Base-by-base conservation (phyloP, 2,888 invertebrate species). In the Nomada fabriciana region DNA sequence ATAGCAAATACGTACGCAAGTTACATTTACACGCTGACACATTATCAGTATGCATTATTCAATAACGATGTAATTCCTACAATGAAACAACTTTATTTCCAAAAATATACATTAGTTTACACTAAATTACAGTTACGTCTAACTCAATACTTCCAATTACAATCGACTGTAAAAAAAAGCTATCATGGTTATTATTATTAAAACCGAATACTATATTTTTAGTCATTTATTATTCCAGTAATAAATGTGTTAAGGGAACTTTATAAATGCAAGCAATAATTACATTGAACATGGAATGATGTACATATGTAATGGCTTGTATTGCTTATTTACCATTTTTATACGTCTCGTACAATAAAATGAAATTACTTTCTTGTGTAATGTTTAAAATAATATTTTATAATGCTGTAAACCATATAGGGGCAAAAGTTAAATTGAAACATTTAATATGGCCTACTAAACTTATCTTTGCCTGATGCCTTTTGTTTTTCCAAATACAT, bases 401-500 rank as follows among this genome's bases (percentile, higher is more conserved):
- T 25, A 25, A 53, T 47, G n/a, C 29, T 55, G 42, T 43, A 23
- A 18, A 69, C 61, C 29, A n/a, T 23, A 53, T 63, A 18, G 25
- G 25, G 13, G 20, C 23, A 18, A 7, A 60, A 20, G 13, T 68
- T 53, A 64, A 57, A 50, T 59, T 65, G 36, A 60, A 36, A 61
- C 11, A 5, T 42, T 53, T 69, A 80, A 4, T 57, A 77, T 3
- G 63, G 60, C 2, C 75, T 84, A 69, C 47, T 69, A 61, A 59
- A 73, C 9, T 68, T 63, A 5, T 55, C 61, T 53, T 74, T 88
- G 18, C 83, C 82, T 15, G 80, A 73, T 18, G 88, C 85, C 55
- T 89, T 89, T 52, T 88, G 85, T 69, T 93, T 93, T 15, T 90
- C 85, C 36, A 89, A 85, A 83, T 91, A 90, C 82, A 88, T 85